These are phyloP conservation scores for Leptodactylus fuscus DNA, from an alignment of 2,113 vertebrate species.

Conservation along the genomic window DNA sequence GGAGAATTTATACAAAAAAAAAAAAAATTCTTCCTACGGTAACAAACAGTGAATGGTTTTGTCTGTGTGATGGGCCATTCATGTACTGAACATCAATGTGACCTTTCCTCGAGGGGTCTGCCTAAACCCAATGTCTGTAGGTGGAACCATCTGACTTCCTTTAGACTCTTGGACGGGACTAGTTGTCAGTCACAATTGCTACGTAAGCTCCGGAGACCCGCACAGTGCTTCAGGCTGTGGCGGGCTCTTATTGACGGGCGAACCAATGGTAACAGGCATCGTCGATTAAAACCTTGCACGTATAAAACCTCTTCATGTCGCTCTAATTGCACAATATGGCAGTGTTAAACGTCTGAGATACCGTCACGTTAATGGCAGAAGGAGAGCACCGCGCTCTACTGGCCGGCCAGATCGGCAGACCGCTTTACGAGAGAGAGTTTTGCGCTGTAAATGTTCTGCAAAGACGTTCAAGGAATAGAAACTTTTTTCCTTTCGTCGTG, in stretches of 20 bases:
- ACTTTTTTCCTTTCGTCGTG: slow-evolving; percentile 65
- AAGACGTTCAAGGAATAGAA: slow-evolving; percentile 69
- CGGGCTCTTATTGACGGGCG: slow-evolving; percentile 76
- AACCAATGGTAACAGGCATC: slow-evolving; percentile 83
- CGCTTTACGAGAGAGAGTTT: slow-evolving; percentile 45
- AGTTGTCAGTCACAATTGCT: slow-evolving; percentile 69
- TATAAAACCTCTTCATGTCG: slow-evolving; percentile 79
- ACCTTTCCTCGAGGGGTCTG: slow-evolving; percentile 71
- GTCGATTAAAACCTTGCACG: slow-evolving; percentile 81
- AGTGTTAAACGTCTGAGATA: slow-evolving; percentile 76
- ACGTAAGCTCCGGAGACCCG: slow-evolving; percentile 69
- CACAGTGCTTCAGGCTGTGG: slow-evolving; percentile 68
- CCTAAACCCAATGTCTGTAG: slow-evolving; percentile 67
- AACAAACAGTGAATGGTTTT: slow-evolving; percentile 77
- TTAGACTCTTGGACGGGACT: slow-evolving; percentile 70
- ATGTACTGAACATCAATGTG: slow-evolving; percentile 75
- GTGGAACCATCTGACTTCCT: slow-evolving; percentile 70
- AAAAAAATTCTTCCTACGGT: slow-evolving; percentile 62
- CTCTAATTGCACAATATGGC: slow-evolving; percentile 83
- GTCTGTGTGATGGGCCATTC: slow-evolving; percentile 74
- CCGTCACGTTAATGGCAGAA: slow-evolving; percentile 76
- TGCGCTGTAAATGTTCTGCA: slow-evolving; percentile 74
- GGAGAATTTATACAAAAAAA: slow-evolving; percentile 66
- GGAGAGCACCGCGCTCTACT: slow-evolving; percentile 66
- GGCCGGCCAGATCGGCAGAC: slow-evolving; percentile 70